A percentile compares a stretch with the other conserved stretches of the same genome.
These are phyloP conservation scores for Murina feae DNA, from an alignment of 2,113 vertebrate species.

Conservation along the genomic window DNA sequence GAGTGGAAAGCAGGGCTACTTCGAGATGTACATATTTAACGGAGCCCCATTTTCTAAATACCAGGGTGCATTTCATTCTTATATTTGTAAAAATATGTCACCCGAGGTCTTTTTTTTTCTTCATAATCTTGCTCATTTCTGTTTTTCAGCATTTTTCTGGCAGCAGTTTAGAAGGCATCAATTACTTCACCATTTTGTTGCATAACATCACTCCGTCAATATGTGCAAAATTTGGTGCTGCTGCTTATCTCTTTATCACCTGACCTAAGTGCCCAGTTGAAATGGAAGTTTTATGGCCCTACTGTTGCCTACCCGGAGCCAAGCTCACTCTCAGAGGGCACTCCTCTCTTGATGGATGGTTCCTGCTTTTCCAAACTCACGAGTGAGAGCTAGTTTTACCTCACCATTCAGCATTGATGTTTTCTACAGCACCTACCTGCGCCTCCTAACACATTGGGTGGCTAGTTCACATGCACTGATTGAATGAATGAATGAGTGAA, in stretches of 20 bases:
- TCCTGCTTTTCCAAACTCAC: background rate
- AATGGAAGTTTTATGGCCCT: background rate
- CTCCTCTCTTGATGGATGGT: background rate
- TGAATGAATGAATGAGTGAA: background rate
- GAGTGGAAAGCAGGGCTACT: background rate
- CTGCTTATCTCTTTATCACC: background rate
- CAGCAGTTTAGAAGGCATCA: background rate
- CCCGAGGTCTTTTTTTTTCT: background rate
- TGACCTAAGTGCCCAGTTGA: background rate
- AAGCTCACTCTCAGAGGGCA: background rate
- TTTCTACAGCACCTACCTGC: background rate
- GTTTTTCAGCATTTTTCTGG: background rate
- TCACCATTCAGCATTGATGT: background rate
- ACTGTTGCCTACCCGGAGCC: background rate
- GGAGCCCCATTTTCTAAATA: background rate
- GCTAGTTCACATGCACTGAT: background rate
- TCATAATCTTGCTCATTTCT: background rate
- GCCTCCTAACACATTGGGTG: background rate
- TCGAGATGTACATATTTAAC: background rate
- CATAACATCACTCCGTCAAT: background rate
- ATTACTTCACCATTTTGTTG: background rate
- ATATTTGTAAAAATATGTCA: constrained; percentile 27
- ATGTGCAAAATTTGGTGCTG: background rate
- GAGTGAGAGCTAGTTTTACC: background rate
- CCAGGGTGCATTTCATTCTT: background rate